Base-by-base conservation (phyloP, 2,797 vertebrate species). In the Lerista edwardsae region DNA sequence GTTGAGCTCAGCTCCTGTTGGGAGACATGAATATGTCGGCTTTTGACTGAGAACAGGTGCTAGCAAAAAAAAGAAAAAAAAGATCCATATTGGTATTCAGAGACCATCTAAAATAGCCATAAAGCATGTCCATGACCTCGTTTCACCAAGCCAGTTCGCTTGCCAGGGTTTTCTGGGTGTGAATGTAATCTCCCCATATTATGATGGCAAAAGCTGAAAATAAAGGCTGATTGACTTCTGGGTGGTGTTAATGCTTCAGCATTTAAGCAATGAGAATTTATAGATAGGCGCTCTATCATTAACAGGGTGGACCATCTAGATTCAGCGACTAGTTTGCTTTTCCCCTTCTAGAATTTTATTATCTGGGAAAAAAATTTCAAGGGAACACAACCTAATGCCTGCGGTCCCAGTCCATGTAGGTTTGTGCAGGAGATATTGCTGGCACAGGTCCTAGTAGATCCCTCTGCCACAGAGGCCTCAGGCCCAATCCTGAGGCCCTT, bases 11-110 rank as follows among this genome's bases (percentile, higher is more conserved):
- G 75, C 78, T 93, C 91, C 91, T 92, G n/a, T 72, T 90, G 73
- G 64, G 83, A 71, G 61, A 90, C 75, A 83, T 88, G 62, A 94
- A 93, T 84, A 90, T 67, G 75, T 8, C 80, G 57, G 55, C 51
- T 85, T 92, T 85, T 88, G 86, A 93, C 93, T 81, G 78, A 93
- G 65, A 94, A 87, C 88, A 93, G 90, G 59, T 92, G 85, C 31
- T 91, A 65, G 90, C 86, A 51, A 91, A 82, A 94, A 21, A 57
- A 57, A 79, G 75, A 51, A 91, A 82, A 94, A 21, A 57, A 57
- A 79, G 75, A 93, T 79, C 47, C 10, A 0, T 84, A 36, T n/a
- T 74, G 62, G 36, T 81, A 65, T 84, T 92, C 71, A 88, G 72
- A 90, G 82, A 36, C n/a, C 80, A 31, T 44, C 91, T 90, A 92